Evolutionary conservation across 2,113 vertebrate genomes (phyloP).

Genomic region (Rattus rattus): DNA sequence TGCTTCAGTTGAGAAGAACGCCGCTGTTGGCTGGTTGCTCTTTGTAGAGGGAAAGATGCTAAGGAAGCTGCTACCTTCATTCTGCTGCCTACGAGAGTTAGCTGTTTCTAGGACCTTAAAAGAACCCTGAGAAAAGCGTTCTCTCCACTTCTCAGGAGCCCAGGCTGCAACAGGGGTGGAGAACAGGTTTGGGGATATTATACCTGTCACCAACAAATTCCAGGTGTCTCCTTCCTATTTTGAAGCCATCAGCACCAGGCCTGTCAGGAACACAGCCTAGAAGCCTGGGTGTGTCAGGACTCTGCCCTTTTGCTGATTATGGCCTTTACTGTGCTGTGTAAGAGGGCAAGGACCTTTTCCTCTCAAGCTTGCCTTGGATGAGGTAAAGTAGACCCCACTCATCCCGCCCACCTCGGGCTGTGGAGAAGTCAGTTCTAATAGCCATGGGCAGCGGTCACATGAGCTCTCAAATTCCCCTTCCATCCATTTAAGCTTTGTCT

Average conservation of each 20-base stretch:
- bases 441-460: not conserved
- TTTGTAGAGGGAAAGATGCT: not conserved
- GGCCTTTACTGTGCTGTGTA: not conserved
- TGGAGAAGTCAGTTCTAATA: not conserved
- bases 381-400: not conserved
- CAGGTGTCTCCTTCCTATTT: conserved; percentile 72
- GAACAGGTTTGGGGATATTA: conserved; percentile 68
- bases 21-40: not conserved
- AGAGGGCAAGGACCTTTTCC: not conserved
- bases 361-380: not conserved
- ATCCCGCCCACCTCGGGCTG: not conserved
- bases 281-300: conserved; percentile 57
- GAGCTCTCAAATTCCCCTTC: not conserved
- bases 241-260: conserved; percentile 77
- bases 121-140: conserved; percentile 1
- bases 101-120: not conserved
- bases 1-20: not conserved
- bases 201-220: conserved; percentile 82
- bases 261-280: conserved; percentile 75
- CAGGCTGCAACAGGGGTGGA: not conserved
- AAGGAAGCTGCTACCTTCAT: not conserved
- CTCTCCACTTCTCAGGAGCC: not conserved
- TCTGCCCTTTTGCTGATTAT: not conserved
- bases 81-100: not conserved
- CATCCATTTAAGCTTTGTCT: conserved; percentile 54